Evolutionary conservation across 2,888 invertebrate genomes (phyloP), one percentile per base, ranked within the genome.

Genomic region (Ametastegia equiseti): DNA sequence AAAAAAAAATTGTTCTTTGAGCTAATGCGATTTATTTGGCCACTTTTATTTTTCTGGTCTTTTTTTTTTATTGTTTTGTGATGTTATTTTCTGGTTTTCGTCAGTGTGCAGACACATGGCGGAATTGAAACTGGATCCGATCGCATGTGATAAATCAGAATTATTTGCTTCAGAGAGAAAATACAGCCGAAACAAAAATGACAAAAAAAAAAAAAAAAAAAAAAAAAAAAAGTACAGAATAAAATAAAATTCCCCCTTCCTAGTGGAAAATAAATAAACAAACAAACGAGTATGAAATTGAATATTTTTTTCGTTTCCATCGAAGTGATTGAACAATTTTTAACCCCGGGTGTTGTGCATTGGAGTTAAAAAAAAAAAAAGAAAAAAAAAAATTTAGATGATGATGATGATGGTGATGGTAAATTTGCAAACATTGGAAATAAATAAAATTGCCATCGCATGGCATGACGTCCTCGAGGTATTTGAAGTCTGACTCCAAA

Each of bases 401-500:
- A 2, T 54, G 54, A 54, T 54, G 4, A 19, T 9, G 23, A 11
- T 23, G 23, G 23, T 54, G 1, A 54, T 19, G 15, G n/a, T 23
- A 3, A 54, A 23, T 23, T 54, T 11, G 9, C 1, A 30, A 60
- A 30, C 60, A 30, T 30, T 15, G 5, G 15, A 13, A 3, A 60
- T 15, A 30, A 15, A 60, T 27, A 60, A 60, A 60, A 60, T 15
- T 60, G 1, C 30, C 11, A 15, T 30, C 30, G 30, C 4, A 30
- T 30, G 4, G 0, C 23, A 5, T 30, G 60, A 11, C 1, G 13
- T 60, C 60, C 60, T 30, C 30, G 60, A 30, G 6, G 60, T 30
- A 19, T 67, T 39, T 67, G 19, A 39, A 67, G 39, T 67, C 65
- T 67, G 65, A 67, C 65, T 36, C 39, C 65, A 67, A 67, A 67